phyloP scores from a whole-genome alignment of 1,140 invertebrate genomes.

The Ptiloglossa arizonensis region DNA sequence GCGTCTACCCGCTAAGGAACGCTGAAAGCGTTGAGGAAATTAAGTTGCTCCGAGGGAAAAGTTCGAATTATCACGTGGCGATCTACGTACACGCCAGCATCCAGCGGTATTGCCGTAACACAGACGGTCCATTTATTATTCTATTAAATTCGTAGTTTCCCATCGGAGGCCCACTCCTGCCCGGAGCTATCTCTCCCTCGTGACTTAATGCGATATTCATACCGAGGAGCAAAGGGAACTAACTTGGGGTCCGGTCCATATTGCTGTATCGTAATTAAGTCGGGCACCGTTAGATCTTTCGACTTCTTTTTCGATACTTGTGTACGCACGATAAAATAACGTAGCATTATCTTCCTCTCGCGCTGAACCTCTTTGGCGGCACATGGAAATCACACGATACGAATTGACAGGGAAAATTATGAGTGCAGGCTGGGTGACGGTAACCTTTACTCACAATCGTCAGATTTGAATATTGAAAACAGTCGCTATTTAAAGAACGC shows the following conservation, averaged over 20 bases:
- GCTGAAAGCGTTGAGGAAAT: constrained; percentile 2
- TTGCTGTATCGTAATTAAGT: constrained; percentile 62
- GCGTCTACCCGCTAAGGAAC: not conserved
- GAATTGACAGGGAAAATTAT: too few relatives aligned
- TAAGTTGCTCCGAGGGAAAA: not conserved
- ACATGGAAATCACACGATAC: too few relatives aligned
- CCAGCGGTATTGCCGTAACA: constrained; percentile 25
- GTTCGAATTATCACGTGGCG: constrained; percentile 24
- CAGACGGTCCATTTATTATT: constrained; percentile 75
- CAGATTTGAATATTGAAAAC: too few relatives aligned
- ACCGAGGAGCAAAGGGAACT: constrained; percentile 53
- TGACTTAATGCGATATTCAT: constrained; percentile 69
- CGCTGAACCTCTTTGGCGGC: not conserved
- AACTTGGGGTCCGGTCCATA: constrained; percentile 48
- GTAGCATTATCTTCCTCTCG: not conserved
- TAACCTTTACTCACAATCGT: too few relatives aligned
- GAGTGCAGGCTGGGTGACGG: too few relatives aligned
- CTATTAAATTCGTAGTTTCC: constrained; percentile 76
- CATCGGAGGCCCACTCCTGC: constrained; percentile 54
- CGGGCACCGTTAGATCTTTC: constrained; percentile 52
- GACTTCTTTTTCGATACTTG: constrained; percentile 7
- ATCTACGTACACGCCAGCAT: constrained; percentile 19
- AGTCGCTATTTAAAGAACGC: too few relatives aligned
- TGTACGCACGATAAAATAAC: not conserved
- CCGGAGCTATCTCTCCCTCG: constrained; percentile 57